phyloP scores from a whole-genome alignment of 2,797 vertebrate species.

The Lutjanus argentimaculatus region DNA sequence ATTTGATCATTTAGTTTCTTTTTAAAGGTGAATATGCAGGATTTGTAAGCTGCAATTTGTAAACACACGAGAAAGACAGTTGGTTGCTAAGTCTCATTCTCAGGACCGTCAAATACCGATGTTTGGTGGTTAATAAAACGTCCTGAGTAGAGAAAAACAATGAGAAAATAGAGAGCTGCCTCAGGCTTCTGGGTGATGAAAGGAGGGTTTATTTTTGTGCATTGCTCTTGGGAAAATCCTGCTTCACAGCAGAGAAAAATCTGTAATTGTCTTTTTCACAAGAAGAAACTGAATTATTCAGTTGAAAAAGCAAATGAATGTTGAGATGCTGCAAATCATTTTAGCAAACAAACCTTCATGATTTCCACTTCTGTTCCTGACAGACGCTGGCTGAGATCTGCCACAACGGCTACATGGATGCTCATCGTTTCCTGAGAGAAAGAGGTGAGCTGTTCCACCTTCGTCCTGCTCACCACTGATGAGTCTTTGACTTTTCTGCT shows the following conservation, averaged over 20 bases:
- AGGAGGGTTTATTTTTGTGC: too few species aligned
- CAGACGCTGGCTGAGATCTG: constrained; percentile 91
- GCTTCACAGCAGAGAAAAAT: background rate
- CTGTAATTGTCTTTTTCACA: background rate
- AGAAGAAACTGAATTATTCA: background rate
- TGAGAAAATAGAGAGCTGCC: too few species aligned
- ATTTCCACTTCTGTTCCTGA: background rate
- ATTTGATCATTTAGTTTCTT: too few species aligned
- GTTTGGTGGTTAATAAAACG: too few species aligned
- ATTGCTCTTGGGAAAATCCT: too few species aligned
- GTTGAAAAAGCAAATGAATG: background rate
- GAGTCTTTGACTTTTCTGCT: background rate
- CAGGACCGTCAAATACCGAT: too few species aligned
- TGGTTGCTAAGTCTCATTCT: too few species aligned
- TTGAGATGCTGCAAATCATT: background rate
- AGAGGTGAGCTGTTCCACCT: constrained; percentile 79
- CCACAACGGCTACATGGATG: constrained; percentile 90
- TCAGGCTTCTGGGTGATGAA: too few species aligned
- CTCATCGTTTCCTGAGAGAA: constrained; percentile 88
- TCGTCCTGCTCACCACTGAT: background rate
- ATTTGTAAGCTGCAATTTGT: too few species aligned
- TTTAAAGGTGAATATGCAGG: too few species aligned
- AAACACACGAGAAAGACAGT: too few species aligned
- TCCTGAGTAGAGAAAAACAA: too few species aligned
- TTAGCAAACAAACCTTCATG: background rate